phyloP scores from a whole-genome alignment of 2,113 vertebrate genomes.

The Muscicapa adusta region DNA sequence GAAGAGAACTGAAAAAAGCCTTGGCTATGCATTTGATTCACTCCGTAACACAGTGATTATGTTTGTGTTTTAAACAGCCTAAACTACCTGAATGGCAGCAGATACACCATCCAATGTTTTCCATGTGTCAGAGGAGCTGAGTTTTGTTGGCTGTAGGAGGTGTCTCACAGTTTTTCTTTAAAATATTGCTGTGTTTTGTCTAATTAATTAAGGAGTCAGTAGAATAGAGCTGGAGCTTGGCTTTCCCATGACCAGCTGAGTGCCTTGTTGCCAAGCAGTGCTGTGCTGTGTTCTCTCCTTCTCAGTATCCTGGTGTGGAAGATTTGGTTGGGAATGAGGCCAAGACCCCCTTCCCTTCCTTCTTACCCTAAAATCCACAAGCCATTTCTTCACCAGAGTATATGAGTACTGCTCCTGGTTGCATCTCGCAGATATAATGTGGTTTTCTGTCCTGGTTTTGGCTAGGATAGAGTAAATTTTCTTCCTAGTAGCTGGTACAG shows the following conservation, averaged over 20 bases:
- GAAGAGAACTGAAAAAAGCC: background rate
- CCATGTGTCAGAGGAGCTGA: background rate
- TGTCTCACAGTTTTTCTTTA: background rate
- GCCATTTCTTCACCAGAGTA: rapidly evolving
- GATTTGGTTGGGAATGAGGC: background rate
- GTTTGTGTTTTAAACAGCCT: background rate
- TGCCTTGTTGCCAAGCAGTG: background rate
- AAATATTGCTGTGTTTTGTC: background rate
- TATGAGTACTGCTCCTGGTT: background rate
- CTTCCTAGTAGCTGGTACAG: background rate
- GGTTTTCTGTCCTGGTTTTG: background rate
- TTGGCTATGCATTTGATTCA: background rate
- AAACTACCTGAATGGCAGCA: background rate
- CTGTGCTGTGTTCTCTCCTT: background rate
- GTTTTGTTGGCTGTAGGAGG: background rate
- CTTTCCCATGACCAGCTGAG: background rate
- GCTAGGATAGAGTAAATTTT: background rate
- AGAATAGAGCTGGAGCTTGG: background rate
- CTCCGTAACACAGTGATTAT: background rate
- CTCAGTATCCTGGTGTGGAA: background rate
- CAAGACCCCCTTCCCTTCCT: background rate
- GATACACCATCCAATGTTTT: background rate
- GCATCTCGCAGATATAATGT: background rate
- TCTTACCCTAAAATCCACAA: background rate
- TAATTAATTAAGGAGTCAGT: background rate